phyloP scores from a whole-genome alignment of 2,797 vertebrate genomes.

The Sylvia borin region DNA sequence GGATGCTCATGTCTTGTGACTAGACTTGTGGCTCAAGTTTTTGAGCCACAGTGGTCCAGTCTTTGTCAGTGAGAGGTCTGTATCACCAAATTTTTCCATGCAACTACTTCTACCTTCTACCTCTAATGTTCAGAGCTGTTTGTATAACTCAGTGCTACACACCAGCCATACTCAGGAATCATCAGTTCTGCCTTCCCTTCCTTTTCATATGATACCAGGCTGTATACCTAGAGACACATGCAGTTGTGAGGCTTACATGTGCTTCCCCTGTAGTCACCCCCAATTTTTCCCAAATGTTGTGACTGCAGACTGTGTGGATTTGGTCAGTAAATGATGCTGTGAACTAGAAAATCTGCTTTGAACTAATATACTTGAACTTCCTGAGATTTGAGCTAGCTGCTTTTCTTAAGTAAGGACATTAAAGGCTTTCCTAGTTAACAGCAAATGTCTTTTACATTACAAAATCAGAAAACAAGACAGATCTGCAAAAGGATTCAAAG shows the following conservation, averaged over 20 bases:
- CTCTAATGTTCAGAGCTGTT: neutral
- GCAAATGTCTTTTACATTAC: constrained; percentile 1
- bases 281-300: neutral
- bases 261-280: neutral
- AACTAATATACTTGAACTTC: neutral
- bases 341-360: neutral
- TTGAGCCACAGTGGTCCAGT: neutral
- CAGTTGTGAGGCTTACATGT: neutral
- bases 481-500: constrained; percentile 4
- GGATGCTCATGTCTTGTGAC: neutral
- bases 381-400: constrained; percentile 1
- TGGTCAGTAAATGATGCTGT: neutral
- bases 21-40: neutral
- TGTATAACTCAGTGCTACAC: neutral
- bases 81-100: neutral
- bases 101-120: neutral
- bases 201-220: rapidly evolving
- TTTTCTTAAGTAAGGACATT: neutral
- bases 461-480: constrained; percentile 15
- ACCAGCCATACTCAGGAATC: neutral
- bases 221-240: neutral
- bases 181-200: neutral
- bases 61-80: rapidly evolving
- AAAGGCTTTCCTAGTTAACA: constrained; percentile 24
- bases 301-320: neutral